Percentiles rank a stretch among this genome's conserved stretches.
Evolutionary conservation across 2,113 vertebrate species (phyloP).

Genomic region (Grus americana): DNA sequence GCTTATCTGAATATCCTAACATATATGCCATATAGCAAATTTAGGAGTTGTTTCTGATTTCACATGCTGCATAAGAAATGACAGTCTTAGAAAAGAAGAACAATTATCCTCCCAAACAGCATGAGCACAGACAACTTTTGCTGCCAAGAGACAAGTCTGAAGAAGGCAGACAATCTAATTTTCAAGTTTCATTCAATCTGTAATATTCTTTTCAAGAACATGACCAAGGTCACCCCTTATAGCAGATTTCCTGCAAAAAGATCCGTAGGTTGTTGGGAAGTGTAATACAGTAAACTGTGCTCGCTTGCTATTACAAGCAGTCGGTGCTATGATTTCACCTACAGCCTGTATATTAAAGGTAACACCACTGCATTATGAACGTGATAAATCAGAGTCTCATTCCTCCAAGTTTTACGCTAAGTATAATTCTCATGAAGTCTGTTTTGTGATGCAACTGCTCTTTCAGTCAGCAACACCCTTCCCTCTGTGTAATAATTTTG

Average conservation of each 20-base stretch:
- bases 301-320: background rate
- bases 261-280: background rate
- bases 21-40: background rate
- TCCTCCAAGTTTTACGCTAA: background rate
- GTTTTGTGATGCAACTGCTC: background rate
- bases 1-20: background rate
- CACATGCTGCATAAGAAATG: background rate
- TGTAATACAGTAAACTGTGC: background rate
- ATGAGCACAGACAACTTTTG: background rate
- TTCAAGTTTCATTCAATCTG: background rate
- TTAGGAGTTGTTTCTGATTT: background rate
- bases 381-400: background rate
- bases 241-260: background rate
- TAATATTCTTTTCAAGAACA: background rate
- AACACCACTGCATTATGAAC: background rate
- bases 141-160: background rate
- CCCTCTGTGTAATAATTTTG: background rate
- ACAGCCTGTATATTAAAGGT: background rate
- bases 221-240: background rate
- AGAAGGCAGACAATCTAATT: background rate
- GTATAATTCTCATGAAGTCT: background rate
- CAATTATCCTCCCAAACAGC: background rate
- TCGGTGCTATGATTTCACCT: background rate
- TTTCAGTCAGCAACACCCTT: background rate
- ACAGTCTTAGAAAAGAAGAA: background rate